Evolutionary conservation across 2,797 vertebrate species (phyloP).

Genomic region (Esox lucius): DNA sequence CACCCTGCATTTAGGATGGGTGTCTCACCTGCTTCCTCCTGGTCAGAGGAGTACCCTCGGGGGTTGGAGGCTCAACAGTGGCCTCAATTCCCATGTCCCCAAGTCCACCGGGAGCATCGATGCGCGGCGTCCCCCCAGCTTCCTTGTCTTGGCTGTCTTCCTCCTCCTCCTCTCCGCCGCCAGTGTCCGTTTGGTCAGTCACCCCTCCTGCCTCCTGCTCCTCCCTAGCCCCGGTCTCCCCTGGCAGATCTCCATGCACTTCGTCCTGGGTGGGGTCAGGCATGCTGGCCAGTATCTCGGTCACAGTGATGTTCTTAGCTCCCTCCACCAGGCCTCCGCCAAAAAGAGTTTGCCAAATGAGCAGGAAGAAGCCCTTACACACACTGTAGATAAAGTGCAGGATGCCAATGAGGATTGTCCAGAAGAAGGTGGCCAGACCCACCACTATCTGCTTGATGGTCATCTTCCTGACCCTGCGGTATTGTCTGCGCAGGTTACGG

Average conservation of each 20-base stretch:
- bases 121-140: slow-evolving; percentile 75
- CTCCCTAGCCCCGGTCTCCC: slow-evolving; percentile 73
- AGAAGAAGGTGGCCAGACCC: slow-evolving; percentile 72
- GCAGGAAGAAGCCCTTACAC: slow-evolving; percentile 81
- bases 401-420: slow-evolving; percentile 76
- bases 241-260: slow-evolving; percentile 84
- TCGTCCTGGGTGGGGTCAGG: slow-evolving; percentile 94
- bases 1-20: background rate
- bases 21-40: slow-evolving; percentile 81
- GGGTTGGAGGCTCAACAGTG: slow-evolving; percentile 87
- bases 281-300: slow-evolving; percentile 92
- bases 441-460: slow-evolving; percentile 82
- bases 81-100: slow-evolving; percentile 91
- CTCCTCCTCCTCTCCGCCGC: slow-evolving; percentile 80
- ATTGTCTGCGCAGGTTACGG: slow-evolving; percentile 81
- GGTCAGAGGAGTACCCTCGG: slow-evolving; percentile 88
- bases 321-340: slow-evolving; percentile 91
- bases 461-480: slow-evolving; percentile 80
- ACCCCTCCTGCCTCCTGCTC: slow-evolving; percentile 73
- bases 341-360: slow-evolving; percentile 88
- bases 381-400: slow-evolving; percentile 79
- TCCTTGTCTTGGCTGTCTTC: slow-evolving; percentile 80
- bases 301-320: slow-evolving; percentile 88
- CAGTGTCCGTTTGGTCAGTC: slow-evolving; percentile 72
- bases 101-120: slow-evolving; percentile 84